A percentile compares a stretch with the other conserved stretches of the same genome.
These are phyloP conservation scores for Dasypogon diadema DNA, from an alignment of 2,888 invertebrate species.

Conservation along the genomic window DNA sequence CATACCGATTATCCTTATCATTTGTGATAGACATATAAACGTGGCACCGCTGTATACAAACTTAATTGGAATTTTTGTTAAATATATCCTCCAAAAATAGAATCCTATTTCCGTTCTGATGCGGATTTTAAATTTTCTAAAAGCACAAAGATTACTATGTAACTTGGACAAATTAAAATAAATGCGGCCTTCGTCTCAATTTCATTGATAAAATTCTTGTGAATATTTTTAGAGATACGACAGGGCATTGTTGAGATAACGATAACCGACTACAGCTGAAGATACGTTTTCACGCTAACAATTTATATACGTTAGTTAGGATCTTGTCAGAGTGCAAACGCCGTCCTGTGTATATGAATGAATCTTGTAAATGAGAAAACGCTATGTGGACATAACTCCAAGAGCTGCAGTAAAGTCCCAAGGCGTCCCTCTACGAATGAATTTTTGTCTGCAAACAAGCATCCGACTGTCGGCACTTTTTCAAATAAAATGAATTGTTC, in stretches of 20 bases:
- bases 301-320: conserved; percentile 26
- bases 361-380: conserved; percentile 10
- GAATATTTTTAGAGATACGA: conserved; percentile 15
- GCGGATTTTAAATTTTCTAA: too few relatives aligned
- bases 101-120: too few relatives aligned
- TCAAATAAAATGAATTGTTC: conserved; percentile 53
- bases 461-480: conserved; percentile 47
- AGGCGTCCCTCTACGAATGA: conserved; percentile 18
- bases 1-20: too few relatives aligned
- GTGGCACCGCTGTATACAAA: too few relatives aligned
- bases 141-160: too few relatives aligned
- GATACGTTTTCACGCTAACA: conserved; percentile 1
- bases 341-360: conserved; percentile 36
- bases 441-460: conserved; percentile 53
- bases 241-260: conserved; percentile 24
- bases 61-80: too few relatives aligned
- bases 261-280: conserved; percentile 4
- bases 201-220: conserved; percentile 44
- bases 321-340: conserved; percentile 14
- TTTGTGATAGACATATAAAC: too few relatives aligned
- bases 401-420: conserved; percentile 24
- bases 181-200: not conserved
- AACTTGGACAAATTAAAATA: not conserved
- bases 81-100: too few relatives aligned
- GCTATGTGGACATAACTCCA: conserved; percentile 30